Evolutionary conservation across 2,888 invertebrate genomes (phyloP).

Genomic region (Suillia variegata): DNA sequence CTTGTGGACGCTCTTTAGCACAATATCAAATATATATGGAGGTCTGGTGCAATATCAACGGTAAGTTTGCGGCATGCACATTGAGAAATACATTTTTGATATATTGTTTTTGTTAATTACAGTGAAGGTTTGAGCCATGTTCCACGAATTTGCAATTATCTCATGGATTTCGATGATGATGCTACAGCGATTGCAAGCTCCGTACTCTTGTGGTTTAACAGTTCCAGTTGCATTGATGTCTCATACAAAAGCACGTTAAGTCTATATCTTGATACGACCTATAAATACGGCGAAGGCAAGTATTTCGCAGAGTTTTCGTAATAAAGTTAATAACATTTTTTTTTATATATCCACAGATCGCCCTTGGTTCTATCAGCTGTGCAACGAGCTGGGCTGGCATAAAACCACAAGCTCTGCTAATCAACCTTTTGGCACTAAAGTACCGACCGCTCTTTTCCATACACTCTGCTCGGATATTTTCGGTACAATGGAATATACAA

Average conservation of each 20-base stretch:
- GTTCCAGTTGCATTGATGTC: conserved; percentile 32
- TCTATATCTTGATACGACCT: conserved; percentile 33
- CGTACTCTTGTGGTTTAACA: conserved; percentile 31
- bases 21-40: conserved; percentile 42
- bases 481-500: conserved; percentile 28
- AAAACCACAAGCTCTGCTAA: conserved; percentile 69
- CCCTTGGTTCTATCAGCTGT: conserved; percentile 79
- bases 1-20: conserved; percentile 42
- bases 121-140: conserved; percentile 17
- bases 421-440: conserved; percentile 63
- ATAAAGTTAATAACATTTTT: too few species aligned
- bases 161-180: conserved; percentile 35
- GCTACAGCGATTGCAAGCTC: conserved; percentile 35
- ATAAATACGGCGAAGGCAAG: conserved; percentile 24
- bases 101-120: background rate
- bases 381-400: conserved; percentile 82
- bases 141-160: conserved; percentile 29
- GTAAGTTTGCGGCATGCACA: conserved; percentile 24
- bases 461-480: conserved; percentile 40
- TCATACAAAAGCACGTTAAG: conserved; percentile 32
- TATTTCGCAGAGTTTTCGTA: too few species aligned
- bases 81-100: background rate
- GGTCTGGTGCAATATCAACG: conserved; percentile 44
- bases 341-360: too few species aligned
- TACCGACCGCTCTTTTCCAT: conserved; percentile 43